These are phyloP conservation scores for Melanogrammus aeglefinus DNA, from an alignment of 2,797 vertebrate genomes.

Conservation along the genomic window DNA sequence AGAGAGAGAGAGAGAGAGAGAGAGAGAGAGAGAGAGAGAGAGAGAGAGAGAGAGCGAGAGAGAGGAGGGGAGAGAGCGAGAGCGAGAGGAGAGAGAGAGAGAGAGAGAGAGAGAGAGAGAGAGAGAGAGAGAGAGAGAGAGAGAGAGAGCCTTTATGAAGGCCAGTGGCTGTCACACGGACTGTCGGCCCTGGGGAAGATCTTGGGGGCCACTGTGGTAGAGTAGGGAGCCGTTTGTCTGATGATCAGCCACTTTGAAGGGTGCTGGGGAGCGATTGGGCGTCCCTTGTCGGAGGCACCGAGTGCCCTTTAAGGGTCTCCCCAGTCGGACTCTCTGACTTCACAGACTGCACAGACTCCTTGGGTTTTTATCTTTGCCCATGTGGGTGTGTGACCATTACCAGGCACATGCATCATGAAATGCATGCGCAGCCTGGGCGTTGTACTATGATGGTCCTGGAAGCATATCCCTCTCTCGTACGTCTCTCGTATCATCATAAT, in stretches of 20 bases:
- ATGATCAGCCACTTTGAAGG: background rate
- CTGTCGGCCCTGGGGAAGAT: background rate
- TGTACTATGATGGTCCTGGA: too few species aligned
- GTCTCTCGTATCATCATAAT: too few species aligned
- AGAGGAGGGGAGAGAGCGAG: too few species aligned
- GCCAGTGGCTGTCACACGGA: background rate
- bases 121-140: too few species aligned
- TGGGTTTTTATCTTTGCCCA: background rate
- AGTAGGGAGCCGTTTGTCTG: background rate
- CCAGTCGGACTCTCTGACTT: background rate
- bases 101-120: too few species aligned
- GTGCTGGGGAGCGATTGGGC: background rate
- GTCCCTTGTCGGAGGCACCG: background rate
- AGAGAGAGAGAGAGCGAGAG: too few species aligned
- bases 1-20: too few species aligned
- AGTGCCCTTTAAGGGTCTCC: background rate
- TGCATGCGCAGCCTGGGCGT: background rate
- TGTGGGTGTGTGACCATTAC: background rate
- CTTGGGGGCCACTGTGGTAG: background rate
- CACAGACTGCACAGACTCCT: background rate
- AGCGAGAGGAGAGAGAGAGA: too few species aligned
- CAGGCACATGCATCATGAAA: background rate
- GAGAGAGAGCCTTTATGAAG: background rate
- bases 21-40: too few species aligned
- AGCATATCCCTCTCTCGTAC: too few species aligned